phyloP scores from a whole-genome alignment of 2,113 vertebrate species.

The Myrmecophaga tridactyla region DNA sequence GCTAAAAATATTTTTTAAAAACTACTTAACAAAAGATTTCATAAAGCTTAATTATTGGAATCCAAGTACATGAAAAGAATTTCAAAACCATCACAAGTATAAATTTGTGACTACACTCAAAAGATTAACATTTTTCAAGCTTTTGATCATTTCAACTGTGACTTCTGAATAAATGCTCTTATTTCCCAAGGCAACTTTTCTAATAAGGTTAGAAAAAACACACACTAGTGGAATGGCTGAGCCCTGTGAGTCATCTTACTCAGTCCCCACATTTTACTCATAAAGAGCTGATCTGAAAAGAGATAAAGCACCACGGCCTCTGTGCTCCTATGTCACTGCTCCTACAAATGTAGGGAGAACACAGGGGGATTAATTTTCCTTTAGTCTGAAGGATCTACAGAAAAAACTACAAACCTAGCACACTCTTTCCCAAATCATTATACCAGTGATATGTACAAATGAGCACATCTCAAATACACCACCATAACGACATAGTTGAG shows the following conservation, averaged over 20 bases:
- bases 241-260: too few species aligned
- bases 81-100: not conserved
- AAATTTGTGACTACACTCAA: not conserved
- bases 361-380: fast-evolving
- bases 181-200: not conserved
- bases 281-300: not conserved
- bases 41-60: not conserved
- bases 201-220: not conserved
- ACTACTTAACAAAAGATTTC: not conserved
- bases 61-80: not conserved
- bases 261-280: not conserved
- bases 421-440: too few species aligned
- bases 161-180: not conserved
- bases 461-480: not conserved
- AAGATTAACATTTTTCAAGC: not conserved
- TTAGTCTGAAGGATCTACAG: not conserved
- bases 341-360: not conserved
- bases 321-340: not conserved
- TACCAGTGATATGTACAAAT: not conserved
- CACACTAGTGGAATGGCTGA: not conserved
- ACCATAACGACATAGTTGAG: fast-evolving
- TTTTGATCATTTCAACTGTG: not conserved
- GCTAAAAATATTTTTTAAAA: not conserved
- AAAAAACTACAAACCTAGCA: not conserved
- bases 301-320: not conserved